Base-by-base conservation (phyloP, 2,888 invertebrate species). In the Rotaria socialis region DNA sequence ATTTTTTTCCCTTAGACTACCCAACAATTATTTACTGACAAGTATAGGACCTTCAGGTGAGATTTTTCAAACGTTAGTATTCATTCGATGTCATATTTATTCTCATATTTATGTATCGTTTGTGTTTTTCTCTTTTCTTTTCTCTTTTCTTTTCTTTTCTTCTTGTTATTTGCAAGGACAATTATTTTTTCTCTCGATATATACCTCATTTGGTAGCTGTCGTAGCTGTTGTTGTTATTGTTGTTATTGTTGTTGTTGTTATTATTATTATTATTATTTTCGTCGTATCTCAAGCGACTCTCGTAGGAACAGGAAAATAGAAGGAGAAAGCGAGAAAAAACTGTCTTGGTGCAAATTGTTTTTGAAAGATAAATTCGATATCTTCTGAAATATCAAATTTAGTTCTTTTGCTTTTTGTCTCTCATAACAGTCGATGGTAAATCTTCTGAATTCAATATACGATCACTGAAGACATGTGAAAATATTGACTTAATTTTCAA, bases 81-180 rank as follows among this genome's bases (percentile, higher is more conserved):
- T 35, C 67, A 67, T 35, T 67, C 10, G 67, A 67, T 67, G 67
- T 67, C 35, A 67, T 35, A 35, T 67, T 35, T 67, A 4, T 7
- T 67, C 67, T 16, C 19, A 67, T 67, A 35, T 41, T 35, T 67
- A 35, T 19, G n/a, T 35, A 35, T 35, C 67, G 35, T 35, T 14
- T 50, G 50, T 50, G 8, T 50, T 50, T 50, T 35, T 67, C 35
- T 67, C 7, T 67, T 35, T 35, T 35, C 35, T 35, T 35, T 60
- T 60, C 27, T 35, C 35, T 35, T 35, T 60, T 60, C 27, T 56
- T 60, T 27, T 67, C 67, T 35, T 35, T 67, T 67, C 67, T 41
- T 67, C 67, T 35, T 19, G 35, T 41, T 67, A 67, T 67, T 19
- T 67, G 19, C 67, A 67, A 67, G 67, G 67, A 67, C 67, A 67